Evolutionary conservation across 2,888 invertebrate species (phyloP).

Genomic region (Beris morrisii): DNA sequence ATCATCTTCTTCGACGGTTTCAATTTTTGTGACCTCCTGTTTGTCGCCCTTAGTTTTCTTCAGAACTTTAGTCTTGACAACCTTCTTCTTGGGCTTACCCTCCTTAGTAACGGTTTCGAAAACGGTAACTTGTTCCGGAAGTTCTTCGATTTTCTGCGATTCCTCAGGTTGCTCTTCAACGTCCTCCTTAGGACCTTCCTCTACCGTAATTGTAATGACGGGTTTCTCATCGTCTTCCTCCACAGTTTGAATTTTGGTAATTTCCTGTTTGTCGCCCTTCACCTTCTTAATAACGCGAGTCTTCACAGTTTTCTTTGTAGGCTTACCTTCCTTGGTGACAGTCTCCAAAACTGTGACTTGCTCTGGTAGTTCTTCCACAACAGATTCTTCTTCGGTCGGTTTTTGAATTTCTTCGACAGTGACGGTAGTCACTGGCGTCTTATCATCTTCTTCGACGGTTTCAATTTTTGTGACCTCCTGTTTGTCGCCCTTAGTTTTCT

Average conservation of each 20-base stretch:
- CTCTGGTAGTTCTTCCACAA: slow-evolving; percentile 38
- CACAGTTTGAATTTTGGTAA: slow-evolving; percentile 50
- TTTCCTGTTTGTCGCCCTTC: slow-evolving; percentile 46
- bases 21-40: slow-evolving; percentile 48
- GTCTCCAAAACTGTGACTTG: slow-evolving; percentile 47
- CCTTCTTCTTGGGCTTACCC: slow-evolving; percentile 48
- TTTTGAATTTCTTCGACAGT: slow-evolving; percentile 40
- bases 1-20: slow-evolving; percentile 42
- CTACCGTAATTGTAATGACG: slow-evolving; percentile 44
- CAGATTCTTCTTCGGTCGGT: slow-evolving; percentile 36
- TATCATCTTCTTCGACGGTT: slow-evolving; percentile 51
- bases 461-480: slow-evolving; percentile 52
- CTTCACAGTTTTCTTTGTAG: slow-evolving; percentile 48
- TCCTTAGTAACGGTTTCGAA: slow-evolving; percentile 49
- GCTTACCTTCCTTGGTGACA: slow-evolving; percentile 41
- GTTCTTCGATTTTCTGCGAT: slow-evolving; percentile 43
- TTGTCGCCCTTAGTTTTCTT: slow-evolving; percentile 50
- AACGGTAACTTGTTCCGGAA: slow-evolving; percentile 44
- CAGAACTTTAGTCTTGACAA: slow-evolving; percentile 49
- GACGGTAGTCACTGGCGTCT: slow-evolving; percentile 44
- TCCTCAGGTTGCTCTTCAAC: slow-evolving; percentile 35
- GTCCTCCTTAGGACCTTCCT: slow-evolving; percentile 39
- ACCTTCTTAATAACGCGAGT: slow-evolving; percentile 49
- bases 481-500: slow-evolving; percentile 42
- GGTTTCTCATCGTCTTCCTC: slow-evolving; percentile 46